Evolutionary conservation across 2,113 vertebrate genomes (phyloP).

Genomic region (Antennarius striatus): DNA sequence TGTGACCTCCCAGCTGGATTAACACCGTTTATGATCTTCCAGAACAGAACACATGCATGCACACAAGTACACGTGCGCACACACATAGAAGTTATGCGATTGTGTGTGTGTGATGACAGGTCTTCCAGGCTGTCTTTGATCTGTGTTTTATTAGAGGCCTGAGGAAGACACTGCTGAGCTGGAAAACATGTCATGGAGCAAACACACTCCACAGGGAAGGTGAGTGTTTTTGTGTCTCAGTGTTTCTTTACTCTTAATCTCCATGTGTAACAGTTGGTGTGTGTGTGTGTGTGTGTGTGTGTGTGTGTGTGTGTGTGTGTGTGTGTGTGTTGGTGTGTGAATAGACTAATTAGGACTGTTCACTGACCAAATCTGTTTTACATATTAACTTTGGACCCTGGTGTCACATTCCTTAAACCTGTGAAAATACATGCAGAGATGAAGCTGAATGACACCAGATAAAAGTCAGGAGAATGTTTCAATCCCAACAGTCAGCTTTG

Average conservation of each 20-base stretch:
- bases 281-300: not conserved
- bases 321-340: not conserved
- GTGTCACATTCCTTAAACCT: slow-evolving; percentile 3
- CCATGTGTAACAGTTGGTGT: slow-evolving; percentile 1
- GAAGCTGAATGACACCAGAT: slow-evolving; percentile 31
- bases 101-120: slow-evolving; percentile 58
- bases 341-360: slow-evolving; percentile 28
- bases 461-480: slow-evolving; percentile 61
- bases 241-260: slow-evolving; percentile 14
- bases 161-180: slow-evolving; percentile 70
- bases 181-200: slow-evolving; percentile 69
- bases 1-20: not conserved
- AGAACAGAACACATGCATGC: not conserved
- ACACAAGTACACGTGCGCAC: not conserved
- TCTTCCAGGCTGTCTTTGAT: slow-evolving; percentile 66
- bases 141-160: slow-evolving; percentile 75
- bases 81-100: slow-evolving; percentile 26
- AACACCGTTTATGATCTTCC: slow-evolving; percentile 19
- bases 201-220: slow-evolving; percentile 60
- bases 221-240: slow-evolving; percentile 18
- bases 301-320: not conserved
- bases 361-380: slow-evolving; percentile 33
- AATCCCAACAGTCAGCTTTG: slow-evolving; percentile 26
- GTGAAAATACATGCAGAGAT: slow-evolving; percentile 17
- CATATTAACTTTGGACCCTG: not conserved